These are phyloP conservation scores for Scortum barcoo DNA, from an alignment of 2,113 vertebrate species.

Conservation along the genomic window DNA sequence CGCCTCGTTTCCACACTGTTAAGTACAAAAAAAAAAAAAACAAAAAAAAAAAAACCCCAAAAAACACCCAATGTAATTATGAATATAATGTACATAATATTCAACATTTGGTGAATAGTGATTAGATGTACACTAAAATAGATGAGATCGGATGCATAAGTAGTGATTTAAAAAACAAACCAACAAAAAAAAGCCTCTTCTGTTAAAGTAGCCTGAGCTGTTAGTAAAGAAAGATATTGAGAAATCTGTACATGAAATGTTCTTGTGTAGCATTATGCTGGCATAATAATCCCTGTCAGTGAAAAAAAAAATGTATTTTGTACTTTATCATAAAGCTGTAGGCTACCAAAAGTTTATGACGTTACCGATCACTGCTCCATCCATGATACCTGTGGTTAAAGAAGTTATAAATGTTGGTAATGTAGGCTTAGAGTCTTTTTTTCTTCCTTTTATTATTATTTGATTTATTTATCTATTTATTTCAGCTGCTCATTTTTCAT, in stretches of 20 bases:
- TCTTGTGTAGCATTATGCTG: slow-evolving; percentile 81
- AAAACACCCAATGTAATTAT: slow-evolving; percentile 80
- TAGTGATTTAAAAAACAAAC: slow-evolving; percentile 66
- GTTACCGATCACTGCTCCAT: slow-evolving; percentile 58
- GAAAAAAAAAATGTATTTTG: slow-evolving; percentile 72
- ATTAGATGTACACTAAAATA: slow-evolving; percentile 72
- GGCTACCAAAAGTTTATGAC: slow-evolving; percentile 67
- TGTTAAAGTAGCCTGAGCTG: slow-evolving; percentile 75
- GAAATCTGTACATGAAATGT: slow-evolving; percentile 73
- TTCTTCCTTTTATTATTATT: slow-evolving; percentile 35
- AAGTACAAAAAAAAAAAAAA: slow-evolving; percentile 22
- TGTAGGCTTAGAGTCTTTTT: slow-evolving; percentile 64
- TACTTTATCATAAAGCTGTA: slow-evolving; percentile 76
- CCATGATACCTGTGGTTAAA: slow-evolving; percentile 66
- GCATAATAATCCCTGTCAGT: slow-evolving; percentile 72
- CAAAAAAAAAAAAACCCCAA: too few species aligned
- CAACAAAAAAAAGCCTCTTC: slow-evolving; percentile 38
- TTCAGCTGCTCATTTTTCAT: slow-evolving; percentile 66
- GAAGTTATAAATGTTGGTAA: slow-evolving; percentile 67
- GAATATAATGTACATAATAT: slow-evolving; percentile 80
- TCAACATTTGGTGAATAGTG: slow-evolving; percentile 75
- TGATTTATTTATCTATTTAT: slow-evolving; percentile 25
- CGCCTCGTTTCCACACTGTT: slow-evolving; percentile 52
- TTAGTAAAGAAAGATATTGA: slow-evolving; percentile 68
- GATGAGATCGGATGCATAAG: slow-evolving; percentile 42